phyloP scores from a whole-genome alignment of 2,888 invertebrate species.

The Onchidella celtica region DNA sequence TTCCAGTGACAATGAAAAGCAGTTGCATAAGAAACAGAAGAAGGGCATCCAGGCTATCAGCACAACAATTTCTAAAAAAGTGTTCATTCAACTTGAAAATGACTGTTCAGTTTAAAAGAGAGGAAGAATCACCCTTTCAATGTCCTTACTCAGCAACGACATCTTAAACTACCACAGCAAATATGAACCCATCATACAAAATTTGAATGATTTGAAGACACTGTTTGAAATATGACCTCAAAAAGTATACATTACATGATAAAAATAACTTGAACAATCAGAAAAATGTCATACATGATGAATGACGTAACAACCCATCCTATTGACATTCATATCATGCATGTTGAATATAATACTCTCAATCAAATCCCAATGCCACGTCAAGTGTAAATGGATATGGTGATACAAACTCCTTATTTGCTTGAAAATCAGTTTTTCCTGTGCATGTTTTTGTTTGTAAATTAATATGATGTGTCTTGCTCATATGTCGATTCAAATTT shows the following conservation, averaged over 20 bases:
- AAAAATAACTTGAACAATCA: background rate
- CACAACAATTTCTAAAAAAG: too few species aligned
- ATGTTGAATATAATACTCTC: too few species aligned
- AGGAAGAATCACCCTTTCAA: constrained; percentile 30
- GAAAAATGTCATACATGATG: too few species aligned
- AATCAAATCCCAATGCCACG: constrained; percentile 19
- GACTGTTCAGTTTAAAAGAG: constrained; percentile 16
- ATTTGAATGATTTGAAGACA: too few species aligned
- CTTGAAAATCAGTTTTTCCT: constrained; percentile 16
- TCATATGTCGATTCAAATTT: constrained; percentile 33
- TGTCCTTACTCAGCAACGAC: background rate
- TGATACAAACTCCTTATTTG: constrained; percentile 34
- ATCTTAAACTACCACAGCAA: too few species aligned
- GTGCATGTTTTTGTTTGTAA: background rate
- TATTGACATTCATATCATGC: too few species aligned
- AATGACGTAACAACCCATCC: too few species aligned
- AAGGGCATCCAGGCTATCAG: too few species aligned
- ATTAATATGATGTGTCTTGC: constrained; percentile 32
- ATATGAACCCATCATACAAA: too few species aligned
- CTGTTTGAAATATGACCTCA: too few species aligned
- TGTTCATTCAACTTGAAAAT: background rate
- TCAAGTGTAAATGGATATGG: constrained; percentile 38
- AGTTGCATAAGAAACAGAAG: too few species aligned
- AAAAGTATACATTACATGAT: too few species aligned
- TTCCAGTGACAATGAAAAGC: constrained; percentile 33